Conservation (phyloP, 2,888 invertebrate species). For the Villa cingulata region DNA sequence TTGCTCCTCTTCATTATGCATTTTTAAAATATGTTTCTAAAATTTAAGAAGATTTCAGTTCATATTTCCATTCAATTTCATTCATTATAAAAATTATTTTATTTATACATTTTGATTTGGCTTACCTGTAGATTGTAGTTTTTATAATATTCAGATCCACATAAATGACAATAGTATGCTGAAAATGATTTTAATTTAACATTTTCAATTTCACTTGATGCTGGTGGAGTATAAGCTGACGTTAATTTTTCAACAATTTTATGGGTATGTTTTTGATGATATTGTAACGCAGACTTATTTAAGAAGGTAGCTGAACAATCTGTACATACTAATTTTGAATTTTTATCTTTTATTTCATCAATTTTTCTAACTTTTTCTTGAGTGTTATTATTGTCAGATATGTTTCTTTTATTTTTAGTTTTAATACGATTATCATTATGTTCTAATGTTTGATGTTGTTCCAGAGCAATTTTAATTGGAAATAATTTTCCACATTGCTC, state of each 20-base stretch:
- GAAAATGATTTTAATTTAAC: constrained; percentile 39
- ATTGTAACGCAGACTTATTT: constrained; percentile 7
- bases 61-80: too few species aligned
- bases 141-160: constrained; percentile 52
- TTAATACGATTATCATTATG: not conserved
- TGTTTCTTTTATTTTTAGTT: not conserved
- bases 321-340: constrained; percentile 2
- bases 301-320: constrained; percentile 10
- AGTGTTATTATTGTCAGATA: not conserved
- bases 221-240: constrained; percentile 39
- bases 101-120: too few species aligned
- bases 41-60: not conserved
- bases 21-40: constrained; percentile 41
- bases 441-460: constrained; percentile 1
- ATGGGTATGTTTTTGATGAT: constrained; percentile 12
- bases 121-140: constrained; percentile 50
- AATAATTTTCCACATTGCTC: constrained; percentile 55
- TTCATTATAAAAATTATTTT: too few species aligned
- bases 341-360: too few species aligned
- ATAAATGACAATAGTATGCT: constrained; percentile 43
- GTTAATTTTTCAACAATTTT: constrained; percentile 22
- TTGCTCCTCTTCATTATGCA: constrained; percentile 45
- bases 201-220: constrained; percentile 40
- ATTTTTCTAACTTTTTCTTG: too few species aligned
- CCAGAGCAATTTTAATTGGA: constrained; percentile 42